Evolutionary conservation across 1,140 invertebrate species (phyloP), one percentile per base, ranked within the genome.

Genomic region (Drosophila lini): DNA sequence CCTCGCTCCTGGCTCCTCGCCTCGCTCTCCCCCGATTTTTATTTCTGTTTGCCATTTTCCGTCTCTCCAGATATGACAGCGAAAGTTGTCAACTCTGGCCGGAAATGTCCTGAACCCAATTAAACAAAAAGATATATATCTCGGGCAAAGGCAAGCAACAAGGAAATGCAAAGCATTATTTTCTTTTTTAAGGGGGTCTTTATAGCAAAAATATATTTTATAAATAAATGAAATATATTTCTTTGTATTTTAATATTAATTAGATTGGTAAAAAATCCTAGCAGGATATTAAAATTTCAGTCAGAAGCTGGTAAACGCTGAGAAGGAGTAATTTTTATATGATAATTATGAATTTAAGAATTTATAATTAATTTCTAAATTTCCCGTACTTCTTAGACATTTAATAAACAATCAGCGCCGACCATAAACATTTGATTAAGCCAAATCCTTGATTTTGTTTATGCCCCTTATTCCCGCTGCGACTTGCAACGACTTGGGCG

Each of bases 41-140:
- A 65, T 78, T 40, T 25, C 44, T 32, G 40, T 19, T 69, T 59
- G 55, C 69, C 52, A 28, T 41, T 38, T 15, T 25, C 41, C 28
- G n/a, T n/a, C 25, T n/a, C 22, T 13, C 44, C 58, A 65, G 64
- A 65, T 65, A 68, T 68, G 61, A 68, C 28, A 25, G 32, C 48
- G 41, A 56, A 56, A 32, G 67, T 55, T 45, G 61, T 69, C 67
- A 65, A 45, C 62, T 65, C 41, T 5, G 28, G 38, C 19, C 68
- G 68, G 64, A 71, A 38, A 48, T 71, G 64, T 48, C 36, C 68
- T 41, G 52, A 48, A 58, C 68, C 52, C 68, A 71, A 71, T 71
- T 71, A 71, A 71, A 67, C 45, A 63, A 40, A 64, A 40, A 42
- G 32, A 36, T 22, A 15, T 22, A 15, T 36, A 53, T 38, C 32